Evolutionary conservation across 2,888 invertebrate species (phyloP), one percentile per base, ranked within the genome.

Genomic region (Callinectes sapidus): DNA sequence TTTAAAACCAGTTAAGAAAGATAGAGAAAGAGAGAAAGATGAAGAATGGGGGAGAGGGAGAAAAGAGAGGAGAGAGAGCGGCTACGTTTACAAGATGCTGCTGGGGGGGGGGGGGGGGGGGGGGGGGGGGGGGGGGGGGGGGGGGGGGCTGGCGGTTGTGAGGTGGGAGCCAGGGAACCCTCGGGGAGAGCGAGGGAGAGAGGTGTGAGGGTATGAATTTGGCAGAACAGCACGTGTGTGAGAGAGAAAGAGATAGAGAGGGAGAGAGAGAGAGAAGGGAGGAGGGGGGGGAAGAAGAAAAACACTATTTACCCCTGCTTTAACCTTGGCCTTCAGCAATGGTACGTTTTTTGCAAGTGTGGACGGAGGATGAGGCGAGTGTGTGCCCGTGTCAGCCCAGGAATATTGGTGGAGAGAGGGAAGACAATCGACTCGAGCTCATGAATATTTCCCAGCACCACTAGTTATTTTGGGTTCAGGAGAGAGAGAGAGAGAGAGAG

Each of bases 401-500:
- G 39, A 13, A 8, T 10, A 71, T n/a, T 71, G 8, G 23, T 23
- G 71, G n/a, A 61, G 18, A 61, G 18, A 61, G 61, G 61, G 61
- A 0, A 61, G 61, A 2, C 3, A 23, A 61, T 48, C 61, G 61
- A 61, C 5, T 71, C 71, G 28, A 2, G 61, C 28, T 71, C 71
- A n/a, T 23, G 2, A 18, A 13, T 2, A n/a, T 71, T 10, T 23
- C n/a, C n/a, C n/a, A n/a, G n/a, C 23, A 71, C 0, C 23, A 6
- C 8, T 71, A 23, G 71, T 18, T 23, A 10, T 28, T 23, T 71
- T 10, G 28, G 16, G 23, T 71, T 16, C 23, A 5, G 8, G 42
- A 87, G 86, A 42, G 86, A 87, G 42, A 87, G 86, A 87, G 86
- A 87, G 86, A 87, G 86, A 87, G 42, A 87, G 86, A 42, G 86